Conservation (phyloP, 1,140 invertebrate species). For the Thaumatotibia leucotreta region DNA sequence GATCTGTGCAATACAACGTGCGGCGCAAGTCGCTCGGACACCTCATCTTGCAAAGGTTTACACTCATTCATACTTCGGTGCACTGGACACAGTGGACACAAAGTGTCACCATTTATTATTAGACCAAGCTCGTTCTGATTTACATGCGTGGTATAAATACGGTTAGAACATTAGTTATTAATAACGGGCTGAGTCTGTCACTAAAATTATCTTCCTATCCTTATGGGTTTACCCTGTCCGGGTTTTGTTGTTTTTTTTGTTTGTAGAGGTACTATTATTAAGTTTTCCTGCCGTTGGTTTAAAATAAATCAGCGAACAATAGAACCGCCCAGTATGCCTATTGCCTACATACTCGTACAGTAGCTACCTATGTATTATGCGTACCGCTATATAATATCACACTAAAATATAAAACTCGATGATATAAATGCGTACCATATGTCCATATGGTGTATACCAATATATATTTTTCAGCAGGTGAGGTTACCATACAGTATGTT, state of each 20-base stretch:
- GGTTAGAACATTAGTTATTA: background rate
- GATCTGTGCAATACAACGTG: background rate
- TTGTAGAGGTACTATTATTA: background rate
- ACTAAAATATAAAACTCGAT: no score
- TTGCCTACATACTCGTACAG: no score
- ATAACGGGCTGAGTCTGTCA: background rate
- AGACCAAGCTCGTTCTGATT: background rate
- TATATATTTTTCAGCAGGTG: no score
- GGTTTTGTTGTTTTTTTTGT: background rate
- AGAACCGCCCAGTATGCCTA: background rate
- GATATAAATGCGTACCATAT: no score
- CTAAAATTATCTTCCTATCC: background rate
- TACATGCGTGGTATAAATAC: background rate
- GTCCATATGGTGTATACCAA: no score
- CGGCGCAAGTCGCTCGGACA: background rate
- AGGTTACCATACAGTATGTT: no score
- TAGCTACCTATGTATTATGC: no score
- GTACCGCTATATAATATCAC: no score
- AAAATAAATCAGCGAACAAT: background rate
- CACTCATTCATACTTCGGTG: conserved; percentile 2
- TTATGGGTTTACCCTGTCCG: background rate
- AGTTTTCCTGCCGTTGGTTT: background rate
- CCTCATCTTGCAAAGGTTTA: background rate
- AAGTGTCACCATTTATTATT: conserved; percentile 10
- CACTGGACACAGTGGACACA: background rate